A percentile compares a stretch with the other conserved stretches of the same genome.
Evolutionary conservation across 2,888 invertebrate genomes (phyloP).

Genomic region (Caenorhabditis imperialis): DNA sequence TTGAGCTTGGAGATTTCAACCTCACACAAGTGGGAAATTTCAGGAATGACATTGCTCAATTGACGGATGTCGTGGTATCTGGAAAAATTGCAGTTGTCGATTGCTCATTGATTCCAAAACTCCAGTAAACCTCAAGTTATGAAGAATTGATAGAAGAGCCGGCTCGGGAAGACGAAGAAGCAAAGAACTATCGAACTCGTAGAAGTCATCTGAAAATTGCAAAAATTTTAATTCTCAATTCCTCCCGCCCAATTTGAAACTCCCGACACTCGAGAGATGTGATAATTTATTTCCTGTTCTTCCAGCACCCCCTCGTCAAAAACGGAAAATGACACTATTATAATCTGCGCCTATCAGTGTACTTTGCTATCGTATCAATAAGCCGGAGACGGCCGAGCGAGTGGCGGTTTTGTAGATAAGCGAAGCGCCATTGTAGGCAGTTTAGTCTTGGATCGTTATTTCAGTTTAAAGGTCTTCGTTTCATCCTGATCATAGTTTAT

Average conservation of each 20-base stretch:
- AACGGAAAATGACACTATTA: constrained; percentile 9
- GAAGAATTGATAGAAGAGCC: background rate
- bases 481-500: too few relatives aligned
- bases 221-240: background rate
- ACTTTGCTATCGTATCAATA: too few relatives aligned
- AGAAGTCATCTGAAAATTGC: background rate
- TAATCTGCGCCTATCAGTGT: constrained; percentile 3
- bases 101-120: background rate
- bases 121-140: constrained; percentile 10
- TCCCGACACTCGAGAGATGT: background rate
- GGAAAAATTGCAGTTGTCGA: background rate
- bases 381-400: too few relatives aligned
- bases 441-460: too few relatives aligned
- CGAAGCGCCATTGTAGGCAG: too few relatives aligned
- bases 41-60: constrained; percentile 4
- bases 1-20: background rate
- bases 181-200: constrained; percentile 2
- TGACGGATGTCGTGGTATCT: constrained; percentile 9
- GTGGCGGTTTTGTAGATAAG: too few relatives aligned
- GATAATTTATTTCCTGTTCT: constrained; percentile 24
- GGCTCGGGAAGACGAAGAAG: constrained; percentile 7
- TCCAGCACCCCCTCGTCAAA: too few relatives aligned
- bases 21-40: background rate
- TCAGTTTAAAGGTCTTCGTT: too few relatives aligned
- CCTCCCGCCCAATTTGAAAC: background rate